These are phyloP conservation scores for Euphysa ruthae DNA, from an alignment of 30 jellyfish, hydroid and myxozoan species.

Conservation along the genomic window DNA sequence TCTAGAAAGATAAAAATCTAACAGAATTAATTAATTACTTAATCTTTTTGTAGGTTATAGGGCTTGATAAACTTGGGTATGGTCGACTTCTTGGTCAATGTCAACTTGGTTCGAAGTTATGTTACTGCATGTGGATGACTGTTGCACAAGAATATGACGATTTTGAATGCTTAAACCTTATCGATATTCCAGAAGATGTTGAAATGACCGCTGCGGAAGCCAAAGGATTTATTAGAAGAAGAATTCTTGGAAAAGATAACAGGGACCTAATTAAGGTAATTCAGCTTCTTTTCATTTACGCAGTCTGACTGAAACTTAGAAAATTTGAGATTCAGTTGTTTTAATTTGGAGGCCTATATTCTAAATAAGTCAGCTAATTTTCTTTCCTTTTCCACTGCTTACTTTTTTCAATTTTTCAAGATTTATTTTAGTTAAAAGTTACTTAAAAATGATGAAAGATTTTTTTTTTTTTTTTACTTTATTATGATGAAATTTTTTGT, in stretches of 20 bases:
- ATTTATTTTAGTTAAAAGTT: not conserved
- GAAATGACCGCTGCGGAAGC: not conserved
- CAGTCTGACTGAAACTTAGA: too few species aligned
- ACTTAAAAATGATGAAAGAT: not conserved
- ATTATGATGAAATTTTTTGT: too few species aligned
- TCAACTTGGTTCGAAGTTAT: conserved; percentile 40
- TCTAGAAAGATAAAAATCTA: too few species aligned
- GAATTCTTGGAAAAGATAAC: conserved; percentile 33
- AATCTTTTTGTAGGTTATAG: conserved; percentile 33
- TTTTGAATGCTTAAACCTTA: conserved; percentile 33
- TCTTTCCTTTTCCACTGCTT: too few species aligned
- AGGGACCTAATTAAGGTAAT: conserved; percentile 25
- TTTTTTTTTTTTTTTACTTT: too few species aligned
- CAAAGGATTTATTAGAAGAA: conserved; percentile 18
- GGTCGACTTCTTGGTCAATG: conserved; percentile 63
- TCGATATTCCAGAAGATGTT: conserved; percentile 4
- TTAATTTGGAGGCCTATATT: too few species aligned
- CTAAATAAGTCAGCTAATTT: too few species aligned
- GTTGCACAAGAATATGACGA: conserved; percentile 42
- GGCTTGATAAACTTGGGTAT: conserved; percentile 36
- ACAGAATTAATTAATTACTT: not conserved
- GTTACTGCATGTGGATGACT: conserved; percentile 61
- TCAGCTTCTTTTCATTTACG: too few species aligned
- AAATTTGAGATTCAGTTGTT: too few species aligned
- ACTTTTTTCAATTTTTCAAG: too few species aligned